Percentiles rank a stretch among this genome's conserved stretches.
phyloP scores from a whole-genome alignment of 2,888 invertebrate species.

The Aleiodes testaceus region DNA sequence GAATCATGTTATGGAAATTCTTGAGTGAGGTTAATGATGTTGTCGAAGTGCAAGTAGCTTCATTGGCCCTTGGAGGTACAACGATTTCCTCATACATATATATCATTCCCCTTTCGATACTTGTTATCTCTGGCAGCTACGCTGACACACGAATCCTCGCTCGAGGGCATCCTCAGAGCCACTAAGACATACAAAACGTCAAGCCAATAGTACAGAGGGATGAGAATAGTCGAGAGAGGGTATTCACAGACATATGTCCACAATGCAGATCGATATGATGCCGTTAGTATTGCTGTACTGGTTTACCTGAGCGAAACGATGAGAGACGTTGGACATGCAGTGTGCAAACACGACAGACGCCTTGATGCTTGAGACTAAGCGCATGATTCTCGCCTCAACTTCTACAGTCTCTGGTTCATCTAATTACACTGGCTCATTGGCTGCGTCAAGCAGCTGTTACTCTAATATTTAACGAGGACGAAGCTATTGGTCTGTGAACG shows the following conservation, averaged over 20 bases:
- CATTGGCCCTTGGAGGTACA: neutral
- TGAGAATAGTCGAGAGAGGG: too few relatives aligned
- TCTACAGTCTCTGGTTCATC: too few relatives aligned
- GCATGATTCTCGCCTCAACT: too few relatives aligned
- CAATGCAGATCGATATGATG: conserved; percentile 22
- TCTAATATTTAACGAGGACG: too few relatives aligned
- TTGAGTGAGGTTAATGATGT: neutral
- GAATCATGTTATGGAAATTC: neutral
- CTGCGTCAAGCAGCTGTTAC: too few relatives aligned
- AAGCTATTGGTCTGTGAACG: too few relatives aligned
- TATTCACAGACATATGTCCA: conserved; percentile 14
- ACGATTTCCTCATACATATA: conserved; percentile 6
- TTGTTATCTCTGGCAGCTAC: conserved; percentile 21
- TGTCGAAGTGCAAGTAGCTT: conserved; percentile 1
- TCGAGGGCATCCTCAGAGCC: conserved; percentile 1
- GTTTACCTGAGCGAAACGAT: conserved; percentile 11
- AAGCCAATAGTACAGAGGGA: too few relatives aligned
- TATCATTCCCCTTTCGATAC: neutral
- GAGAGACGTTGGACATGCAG: conserved; percentile 17
- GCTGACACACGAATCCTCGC: conserved; percentile 25
- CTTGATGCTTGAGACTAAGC: too few relatives aligned
- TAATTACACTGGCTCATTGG: too few relatives aligned
- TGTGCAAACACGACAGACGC: conserved; percentile 6
- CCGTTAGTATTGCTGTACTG: conserved; percentile 6
- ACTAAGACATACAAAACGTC: conserved; percentile 2